Conservation (phyloP, 2,797 vertebrate species). For the Hozukius guyotensis region DNA sequence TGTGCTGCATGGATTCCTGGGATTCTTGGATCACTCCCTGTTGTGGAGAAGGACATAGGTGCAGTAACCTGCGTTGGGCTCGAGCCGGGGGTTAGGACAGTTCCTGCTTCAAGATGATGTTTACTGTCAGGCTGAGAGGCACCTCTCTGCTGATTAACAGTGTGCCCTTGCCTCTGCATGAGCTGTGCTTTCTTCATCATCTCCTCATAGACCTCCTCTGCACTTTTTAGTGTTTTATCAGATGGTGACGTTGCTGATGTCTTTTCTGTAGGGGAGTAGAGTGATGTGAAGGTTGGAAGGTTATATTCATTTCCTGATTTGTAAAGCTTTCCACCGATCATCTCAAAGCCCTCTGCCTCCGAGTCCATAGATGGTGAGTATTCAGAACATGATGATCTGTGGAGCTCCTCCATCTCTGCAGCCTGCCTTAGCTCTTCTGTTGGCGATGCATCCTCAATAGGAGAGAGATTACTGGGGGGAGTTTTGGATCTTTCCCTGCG, state of each 20-base stretch:
- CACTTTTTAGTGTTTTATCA: constrained; percentile 95
- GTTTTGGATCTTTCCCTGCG: constrained; percentile 98
- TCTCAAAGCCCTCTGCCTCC: constrained; percentile 94
- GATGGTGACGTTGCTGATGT: constrained; percentile 77
- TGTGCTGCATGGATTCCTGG: constrained; percentile 91
- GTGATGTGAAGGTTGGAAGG: constrained; percentile 96
- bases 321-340: constrained; percentile 91
- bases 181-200: constrained; percentile 99
- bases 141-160: constrained; percentile 63
- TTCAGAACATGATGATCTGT: constrained; percentile 97
- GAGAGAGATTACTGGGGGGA: constrained; percentile 97
- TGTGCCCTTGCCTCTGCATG: constrained; percentile 88
- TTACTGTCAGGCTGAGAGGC: constrained; percentile 78
- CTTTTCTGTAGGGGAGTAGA: constrained; percentile 96
- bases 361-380: constrained; percentile 98
- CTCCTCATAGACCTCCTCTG: constrained; percentile 98
- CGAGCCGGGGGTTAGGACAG: constrained; percentile 93
- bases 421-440: constrained; percentile 98
- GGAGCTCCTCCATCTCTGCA: constrained; percentile 98
- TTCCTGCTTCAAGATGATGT: constrained; percentile 89
- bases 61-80: constrained; percentile 95
- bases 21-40: constrained; percentile 85
- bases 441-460: constrained; percentile 98
- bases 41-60: constrained; percentile 89
- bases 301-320: constrained; percentile 98